phyloP scores from a whole-genome alignment of 2,113 vertebrate genomes.

The Neomonachus schauinslandi region DNA sequence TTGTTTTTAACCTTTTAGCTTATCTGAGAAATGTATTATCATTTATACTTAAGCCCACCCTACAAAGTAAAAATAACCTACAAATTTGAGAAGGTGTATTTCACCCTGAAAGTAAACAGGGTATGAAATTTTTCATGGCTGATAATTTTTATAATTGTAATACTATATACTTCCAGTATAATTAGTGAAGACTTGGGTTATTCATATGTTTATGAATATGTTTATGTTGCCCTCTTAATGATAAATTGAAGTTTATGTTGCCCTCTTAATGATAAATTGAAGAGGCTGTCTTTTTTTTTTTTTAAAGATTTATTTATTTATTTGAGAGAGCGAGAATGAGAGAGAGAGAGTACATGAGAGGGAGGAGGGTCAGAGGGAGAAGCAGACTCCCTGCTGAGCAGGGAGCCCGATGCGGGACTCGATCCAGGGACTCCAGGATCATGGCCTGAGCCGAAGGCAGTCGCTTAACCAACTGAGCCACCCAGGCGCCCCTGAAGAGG shows the following conservation, averaged over 20 bases:
- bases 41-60: not conserved
- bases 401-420: no score
- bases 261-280: no score
- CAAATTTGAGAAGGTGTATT: not conserved
- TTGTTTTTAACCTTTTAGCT: constrained; percentile 50
- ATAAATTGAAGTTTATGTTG: not conserved
- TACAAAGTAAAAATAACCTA: constrained; percentile 43
- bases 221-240: constrained; percentile 38
- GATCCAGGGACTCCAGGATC: no score
- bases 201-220: constrained; percentile 10
- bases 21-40: not conserved
- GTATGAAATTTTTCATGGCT: constrained; percentile 30
- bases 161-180: not conserved
- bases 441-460: no score
- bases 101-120: constrained; percentile 49
- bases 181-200: constrained; percentile 58
- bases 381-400: no score
- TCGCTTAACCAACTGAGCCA: no score
- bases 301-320: no score
- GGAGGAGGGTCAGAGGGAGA: no score
- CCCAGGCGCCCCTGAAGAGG: not conserved
- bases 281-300: no score
- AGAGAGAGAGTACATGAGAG: no score
- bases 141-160: constrained; percentile 58
- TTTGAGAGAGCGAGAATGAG: no score